These are phyloP conservation scores for Mobula hypostoma DNA, from an alignment of 2,113 vertebrate genomes.

Conservation along the genomic window DNA sequence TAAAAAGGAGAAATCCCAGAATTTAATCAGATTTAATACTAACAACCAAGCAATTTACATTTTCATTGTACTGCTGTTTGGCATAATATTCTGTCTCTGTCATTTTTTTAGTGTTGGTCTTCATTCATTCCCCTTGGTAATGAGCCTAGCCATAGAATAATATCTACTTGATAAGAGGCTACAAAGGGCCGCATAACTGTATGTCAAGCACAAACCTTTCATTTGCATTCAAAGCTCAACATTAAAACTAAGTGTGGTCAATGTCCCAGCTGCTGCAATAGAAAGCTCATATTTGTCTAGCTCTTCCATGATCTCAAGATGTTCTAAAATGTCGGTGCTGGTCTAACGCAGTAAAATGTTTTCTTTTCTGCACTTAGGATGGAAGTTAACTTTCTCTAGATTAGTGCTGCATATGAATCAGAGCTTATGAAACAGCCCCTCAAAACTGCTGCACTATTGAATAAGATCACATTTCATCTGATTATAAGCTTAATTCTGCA, in stretches of 20 bases:
- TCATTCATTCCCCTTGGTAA: neutral
- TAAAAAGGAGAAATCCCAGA: neutral
- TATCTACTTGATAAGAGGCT: neutral
- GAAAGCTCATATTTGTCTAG: neutral
- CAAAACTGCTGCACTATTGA: too few relatives aligned
- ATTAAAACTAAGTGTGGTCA: neutral
- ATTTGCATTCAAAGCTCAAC: neutral
- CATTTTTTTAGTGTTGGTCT: neutral
- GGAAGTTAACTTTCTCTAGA: too few relatives aligned
- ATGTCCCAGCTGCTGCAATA: neutral
- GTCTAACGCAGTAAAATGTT: too few relatives aligned
- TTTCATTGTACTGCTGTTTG: neutral
- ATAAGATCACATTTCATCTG: too few relatives aligned
- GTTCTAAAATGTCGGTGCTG: too few relatives aligned
- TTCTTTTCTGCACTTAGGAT: too few relatives aligned
- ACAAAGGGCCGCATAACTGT: neutral
- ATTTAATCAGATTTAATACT: neutral
- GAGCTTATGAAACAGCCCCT: too few relatives aligned
- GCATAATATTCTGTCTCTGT: neutral
- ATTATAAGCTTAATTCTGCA: too few relatives aligned
- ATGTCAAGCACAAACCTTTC: neutral
- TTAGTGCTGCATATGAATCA: too few relatives aligned
- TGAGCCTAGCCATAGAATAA: neutral
- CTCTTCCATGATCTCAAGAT: neutral
- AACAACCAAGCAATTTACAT: neutral